A percentile compares a stretch with the other conserved stretches of the same genome.
Conservation (phyloP, 2,113 vertebrate genomes). For the Setophaga coronata region DNA sequence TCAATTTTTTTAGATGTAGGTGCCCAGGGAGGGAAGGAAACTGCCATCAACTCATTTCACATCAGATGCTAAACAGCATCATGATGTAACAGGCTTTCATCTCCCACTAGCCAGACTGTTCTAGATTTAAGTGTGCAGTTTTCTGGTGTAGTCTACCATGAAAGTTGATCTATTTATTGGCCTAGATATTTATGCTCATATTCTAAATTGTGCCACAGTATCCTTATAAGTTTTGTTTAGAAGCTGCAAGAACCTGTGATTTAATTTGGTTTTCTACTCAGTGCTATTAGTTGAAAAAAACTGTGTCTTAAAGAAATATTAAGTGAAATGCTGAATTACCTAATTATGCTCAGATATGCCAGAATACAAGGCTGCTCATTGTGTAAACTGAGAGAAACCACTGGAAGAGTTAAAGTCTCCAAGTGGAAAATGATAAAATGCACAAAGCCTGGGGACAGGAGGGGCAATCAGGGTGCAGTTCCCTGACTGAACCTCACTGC, state of each 20-base stretch:
- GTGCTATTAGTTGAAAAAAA: background rate
- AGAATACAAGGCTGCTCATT: background rate
- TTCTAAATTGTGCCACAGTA: background rate
- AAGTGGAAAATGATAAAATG: background rate
- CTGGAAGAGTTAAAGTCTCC: background rate
- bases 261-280: background rate
- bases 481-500: background rate
- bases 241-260: background rate
- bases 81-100: slow-evolving; percentile 55
- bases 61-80: slow-evolving; percentile 22
- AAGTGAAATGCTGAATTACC: background rate
- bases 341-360: background rate
- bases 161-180: slow-evolving; percentile 61
- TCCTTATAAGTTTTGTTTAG: background rate
- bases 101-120: slow-evolving; percentile 56
- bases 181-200: slow-evolving; percentile 38
- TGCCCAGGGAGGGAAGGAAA: slow-evolving; percentile 28
- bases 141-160: slow-evolving; percentile 34
- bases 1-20: slow-evolving; percentile 39
- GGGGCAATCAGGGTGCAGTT: accelerated
- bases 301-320: background rate
- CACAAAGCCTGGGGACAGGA: background rate
- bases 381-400: background rate
- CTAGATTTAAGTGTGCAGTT: slow-evolving; percentile 23
- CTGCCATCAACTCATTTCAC: background rate